A percentile compares a stretch with the other conserved stretches of the same genome.
Conservation (phyloP, 37 sponge, comb jelly and placozoan species). For the Chondrosia reniformis region DNA sequence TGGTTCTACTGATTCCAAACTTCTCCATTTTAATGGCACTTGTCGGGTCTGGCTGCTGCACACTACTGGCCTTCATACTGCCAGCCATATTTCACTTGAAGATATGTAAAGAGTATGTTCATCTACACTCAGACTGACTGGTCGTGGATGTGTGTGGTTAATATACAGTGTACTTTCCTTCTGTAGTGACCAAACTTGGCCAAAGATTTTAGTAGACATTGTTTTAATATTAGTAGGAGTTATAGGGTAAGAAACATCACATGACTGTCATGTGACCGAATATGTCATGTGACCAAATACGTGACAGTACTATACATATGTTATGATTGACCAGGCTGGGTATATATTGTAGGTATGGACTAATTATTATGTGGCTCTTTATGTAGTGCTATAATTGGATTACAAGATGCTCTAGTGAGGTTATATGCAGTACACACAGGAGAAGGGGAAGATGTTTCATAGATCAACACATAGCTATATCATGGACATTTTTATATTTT, state of each 20-base stretch:
- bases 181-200: constrained; percentile 20
- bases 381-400: background rate
- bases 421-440: background rate
- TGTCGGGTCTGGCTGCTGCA: constrained; percentile 89
- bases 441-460: background rate
- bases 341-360: background rate
- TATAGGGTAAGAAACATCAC: constrained; percentile 39
- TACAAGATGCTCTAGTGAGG: background rate
- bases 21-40: constrained; percentile 94
- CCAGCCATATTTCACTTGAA: constrained; percentile 91
- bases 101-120: constrained; percentile 43
- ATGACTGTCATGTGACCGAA: background rate
- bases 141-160: background rate
- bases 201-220: constrained; percentile 19
- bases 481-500: background rate
- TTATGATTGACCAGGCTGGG: background rate
- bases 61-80: constrained; percentile 87
- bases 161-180: background rate
- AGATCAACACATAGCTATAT: background rate
- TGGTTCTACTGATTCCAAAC: constrained; percentile 74
- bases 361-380: background rate
- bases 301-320: background rate
- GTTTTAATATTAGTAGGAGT: constrained; percentile 53
- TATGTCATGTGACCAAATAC: background rate
- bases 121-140: background rate